Evolutionary conservation across 1,140 invertebrate species (phyloP), one percentile per base, ranked within the genome.

Genomic region (Tetragnatha versicolor): DNA sequence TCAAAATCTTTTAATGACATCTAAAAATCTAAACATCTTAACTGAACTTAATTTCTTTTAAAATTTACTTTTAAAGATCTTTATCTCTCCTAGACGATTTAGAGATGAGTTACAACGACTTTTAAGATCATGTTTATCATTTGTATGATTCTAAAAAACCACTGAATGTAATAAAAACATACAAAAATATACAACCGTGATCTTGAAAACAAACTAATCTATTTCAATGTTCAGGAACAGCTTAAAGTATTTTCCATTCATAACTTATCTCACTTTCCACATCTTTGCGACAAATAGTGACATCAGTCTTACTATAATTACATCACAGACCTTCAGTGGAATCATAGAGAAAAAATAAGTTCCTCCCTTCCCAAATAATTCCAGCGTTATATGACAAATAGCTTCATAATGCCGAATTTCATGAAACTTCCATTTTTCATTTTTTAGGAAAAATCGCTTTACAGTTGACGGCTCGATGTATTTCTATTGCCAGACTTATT

Each of bases 331-430:
- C 31, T n/a, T 2, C 4, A 60, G 25, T 20, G 2, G 5, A 12
- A 10, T 25, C 35, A 39, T 10, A 37, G 31, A 45, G 14, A 60
- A 49, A 72, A 25, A 58, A 31, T 31, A 45, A 60, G 27, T 25
- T 33, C 3, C 25, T 20, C 17, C 12, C 20, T 20, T 17, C 39
- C 63, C 58, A 63, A 75, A 61, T 75, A 61, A 75, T 75, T 39
- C 58, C 31, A 17, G 12, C 45, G 27, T 27, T 75, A 39, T 75
- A 75, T 75, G 70, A 75, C 39, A 61, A 75, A 75, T 75, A 75
- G 70, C 70, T 75, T 61, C 70, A 75, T 75, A 75, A 75, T 75
- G 55, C 58, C 29, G 45, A 75, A 75, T 75, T 75, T 63, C 58
- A 75, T 63, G 27, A 75, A 75, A 42, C 39, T 58, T 5, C 31